Evolutionary conservation across 1,140 invertebrate genomes (phyloP).

Genomic region (Achroia grisella): DNA sequence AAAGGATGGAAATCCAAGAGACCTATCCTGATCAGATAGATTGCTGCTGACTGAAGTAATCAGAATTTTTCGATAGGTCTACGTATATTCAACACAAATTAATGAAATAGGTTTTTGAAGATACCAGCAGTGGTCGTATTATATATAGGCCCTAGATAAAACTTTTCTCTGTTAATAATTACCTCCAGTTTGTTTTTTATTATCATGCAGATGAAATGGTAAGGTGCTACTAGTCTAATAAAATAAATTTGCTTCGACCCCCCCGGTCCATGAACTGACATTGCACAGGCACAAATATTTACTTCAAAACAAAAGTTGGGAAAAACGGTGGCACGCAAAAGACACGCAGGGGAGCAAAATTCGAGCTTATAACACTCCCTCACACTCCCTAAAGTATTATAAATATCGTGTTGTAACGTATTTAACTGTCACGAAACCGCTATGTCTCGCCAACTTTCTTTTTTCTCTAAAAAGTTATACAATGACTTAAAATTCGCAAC

Average conservation of each 20-base stretch:
- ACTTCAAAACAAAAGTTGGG: conserved; percentile 19
- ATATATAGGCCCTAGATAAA: no score
- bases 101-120: no score
- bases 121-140: no score
- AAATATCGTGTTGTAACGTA: conserved; percentile 37
- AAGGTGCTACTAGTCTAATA: conserved; percentile 35
- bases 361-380: conserved; percentile 35
- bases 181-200: no score
- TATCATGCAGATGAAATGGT: background rate
- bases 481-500: conserved; percentile 1
- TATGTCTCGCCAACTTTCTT: conserved; percentile 14
- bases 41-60: no score
- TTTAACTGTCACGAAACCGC: conserved; percentile 34
- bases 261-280: conserved; percentile 29
- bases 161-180: no score
- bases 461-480: conserved; percentile 12
- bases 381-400: conserved; percentile 42
- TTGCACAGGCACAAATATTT: conserved; percentile 18
- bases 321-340: conserved; percentile 28
- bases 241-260: conserved; percentile 45
- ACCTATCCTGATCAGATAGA: no score
- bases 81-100: no score
- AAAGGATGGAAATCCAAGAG: no score
- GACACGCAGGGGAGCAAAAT: conserved; percentile 39
- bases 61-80: no score